phyloP scores from a whole-genome alignment of 1,140 invertebrate species.

The Aphelinus atriplicis region DNA sequence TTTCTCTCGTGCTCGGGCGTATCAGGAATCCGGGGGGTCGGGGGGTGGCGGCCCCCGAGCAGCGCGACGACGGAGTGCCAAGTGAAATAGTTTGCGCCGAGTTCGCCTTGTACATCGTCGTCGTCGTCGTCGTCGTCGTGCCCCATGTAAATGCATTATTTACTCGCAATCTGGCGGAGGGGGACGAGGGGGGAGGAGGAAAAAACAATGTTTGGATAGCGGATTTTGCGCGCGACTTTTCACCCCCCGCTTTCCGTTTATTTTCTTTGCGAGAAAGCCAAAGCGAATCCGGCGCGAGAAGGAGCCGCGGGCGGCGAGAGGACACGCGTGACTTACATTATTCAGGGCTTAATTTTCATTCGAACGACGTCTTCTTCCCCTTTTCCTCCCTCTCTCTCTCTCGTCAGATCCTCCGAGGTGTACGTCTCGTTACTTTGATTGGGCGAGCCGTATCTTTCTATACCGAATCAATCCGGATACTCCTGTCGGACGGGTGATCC shows the following conservation, averaged over 20 bases:
- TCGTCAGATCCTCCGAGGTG: too few species aligned
- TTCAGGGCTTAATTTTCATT: constrained; percentile 27
- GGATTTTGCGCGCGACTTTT: not conserved
- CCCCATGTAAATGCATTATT: constrained; percentile 32
- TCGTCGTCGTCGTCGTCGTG: not conserved
- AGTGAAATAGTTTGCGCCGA: constrained; percentile 9
- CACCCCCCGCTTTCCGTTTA: not conserved
- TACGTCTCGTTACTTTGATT: too few species aligned
- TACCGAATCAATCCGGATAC: too few species aligned
- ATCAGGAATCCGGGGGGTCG: too few species aligned
- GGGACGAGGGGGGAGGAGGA: not conserved
- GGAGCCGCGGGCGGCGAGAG: not conserved
- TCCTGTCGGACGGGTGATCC: too few species aligned
- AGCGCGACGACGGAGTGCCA: not conserved
- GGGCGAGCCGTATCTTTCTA: too few species aligned
- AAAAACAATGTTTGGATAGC: constrained; percentile 23
- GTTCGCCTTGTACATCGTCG: not conserved
- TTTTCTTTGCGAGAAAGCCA: not conserved
- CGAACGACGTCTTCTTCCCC: not conserved
- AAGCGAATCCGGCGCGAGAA: too few species aligned
- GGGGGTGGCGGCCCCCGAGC: too few species aligned
- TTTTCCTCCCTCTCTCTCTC: constrained; percentile 1
- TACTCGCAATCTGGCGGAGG: not conserved
- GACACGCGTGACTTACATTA: constrained; percentile 12
- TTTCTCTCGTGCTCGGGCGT: too few species aligned